Base-by-base conservation (phyloP, 2,797 vertebrate genomes). In the Chrysocyon brachyurus region DNA sequence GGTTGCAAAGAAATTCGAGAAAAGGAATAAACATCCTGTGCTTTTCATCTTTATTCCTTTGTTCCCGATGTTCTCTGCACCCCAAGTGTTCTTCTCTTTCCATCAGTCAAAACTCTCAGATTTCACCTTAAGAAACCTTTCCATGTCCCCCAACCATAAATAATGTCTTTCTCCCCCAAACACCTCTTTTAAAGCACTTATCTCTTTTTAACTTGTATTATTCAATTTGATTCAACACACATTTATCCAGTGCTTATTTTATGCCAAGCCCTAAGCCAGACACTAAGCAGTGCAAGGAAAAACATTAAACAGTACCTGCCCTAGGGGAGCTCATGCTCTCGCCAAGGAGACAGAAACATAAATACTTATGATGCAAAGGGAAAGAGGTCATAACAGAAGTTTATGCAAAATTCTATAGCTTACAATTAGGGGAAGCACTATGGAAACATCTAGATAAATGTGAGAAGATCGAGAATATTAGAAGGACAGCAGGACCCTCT, bases 151-250 rank as follows among this genome's bases (percentile, higher is more conserved):
- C 46, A 68, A 52, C 10, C 61, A 89, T 49, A 90, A 90, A 90
- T 79, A 86, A 88, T 57, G 33, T 63, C n/a, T 88, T 96, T 96
- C 49, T 96, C n/a, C 0, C 64, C 77, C 12, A 88, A 95, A 90
- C 40, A 83, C 68, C 86, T 91, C 78, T 93, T 86, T 96, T 59
- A 82, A 96, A 85, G 56, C 72, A 75, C 77, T 86, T 93, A 56
- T 46, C 70, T 95, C 46, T 64, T 88, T 95, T 91, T 86, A 57
- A 88, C 73, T 92, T 36, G 22, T 73, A 86, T 92, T 92, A 94
- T 57, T 97, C 78, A 22, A 31, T 86, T 89, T 86, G 83, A 92
- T 63, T 86, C 86, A 86, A 88, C 8, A 33, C 36, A 40, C n/a
- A 79, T 68, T 87, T 97, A 92, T 94, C 77, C 52, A 6, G 49